phyloP scores from a whole-genome alignment of 2,888 invertebrate genomes.

The Patella pellucida region DNA sequence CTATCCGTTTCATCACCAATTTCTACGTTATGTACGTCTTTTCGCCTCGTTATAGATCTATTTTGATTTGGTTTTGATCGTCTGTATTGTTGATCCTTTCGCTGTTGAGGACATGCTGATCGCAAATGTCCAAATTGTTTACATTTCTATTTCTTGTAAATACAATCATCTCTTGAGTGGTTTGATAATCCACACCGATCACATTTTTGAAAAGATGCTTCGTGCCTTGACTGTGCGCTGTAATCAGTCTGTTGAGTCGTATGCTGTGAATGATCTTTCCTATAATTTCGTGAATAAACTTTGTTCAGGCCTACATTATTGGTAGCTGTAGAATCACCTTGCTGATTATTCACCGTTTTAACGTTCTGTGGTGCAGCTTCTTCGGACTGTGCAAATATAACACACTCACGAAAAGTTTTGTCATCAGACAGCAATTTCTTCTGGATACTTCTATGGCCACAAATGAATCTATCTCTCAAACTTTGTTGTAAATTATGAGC shows the following conservation, averaged over 20 bases:
- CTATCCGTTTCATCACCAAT: background rate
- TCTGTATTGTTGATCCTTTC: background rate
- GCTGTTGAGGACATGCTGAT: background rate
- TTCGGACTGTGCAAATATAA: background rate
- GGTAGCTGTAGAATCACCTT: background rate
- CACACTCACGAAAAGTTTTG: background rate
- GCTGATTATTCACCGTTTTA: background rate
- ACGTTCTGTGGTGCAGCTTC: background rate
- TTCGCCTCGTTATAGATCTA: background rate
- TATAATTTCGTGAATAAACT: background rate
- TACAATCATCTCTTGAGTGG: background rate
- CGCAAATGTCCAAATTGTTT: background rate
- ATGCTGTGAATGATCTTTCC: too few relatives aligned
- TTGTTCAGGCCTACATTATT: background rate
- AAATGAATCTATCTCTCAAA: background rate
- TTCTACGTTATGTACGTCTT: background rate
- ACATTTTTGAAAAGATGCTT: background rate
- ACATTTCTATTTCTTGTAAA: background rate
- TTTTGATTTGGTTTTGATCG: background rate
- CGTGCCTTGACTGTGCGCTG: background rate
- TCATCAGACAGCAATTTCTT: background rate
- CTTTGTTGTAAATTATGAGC: background rate
- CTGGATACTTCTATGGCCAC: background rate
- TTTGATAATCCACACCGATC: constrained; percentile 1
- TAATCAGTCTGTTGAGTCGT: background rate